Conservation (phyloP, 2,113 vertebrate genomes). For the Xiphorhynchus elegans region DNA sequence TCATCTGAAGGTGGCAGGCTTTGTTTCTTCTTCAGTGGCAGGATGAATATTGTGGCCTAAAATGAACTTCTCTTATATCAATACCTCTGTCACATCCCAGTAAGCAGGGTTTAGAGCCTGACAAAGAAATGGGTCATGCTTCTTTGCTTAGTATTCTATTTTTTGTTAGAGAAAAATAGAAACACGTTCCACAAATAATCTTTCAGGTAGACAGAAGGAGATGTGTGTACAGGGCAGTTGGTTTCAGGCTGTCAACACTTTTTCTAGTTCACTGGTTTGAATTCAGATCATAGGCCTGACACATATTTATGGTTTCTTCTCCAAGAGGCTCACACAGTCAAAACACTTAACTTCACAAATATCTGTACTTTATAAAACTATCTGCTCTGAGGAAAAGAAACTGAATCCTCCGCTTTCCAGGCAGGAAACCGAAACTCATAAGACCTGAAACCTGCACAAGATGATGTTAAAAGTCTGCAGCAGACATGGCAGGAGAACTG, state of each 20-base stretch:
- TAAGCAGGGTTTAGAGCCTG: slow-evolving; percentile 8
- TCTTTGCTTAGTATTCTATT: background rate
- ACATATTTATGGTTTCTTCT: slow-evolving; percentile 27
- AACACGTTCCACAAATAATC: slow-evolving; percentile 49
- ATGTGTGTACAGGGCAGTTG: background rate
- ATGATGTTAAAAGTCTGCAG: background rate
- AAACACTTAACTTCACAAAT: slow-evolving; percentile 15
- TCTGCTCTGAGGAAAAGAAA: background rate
- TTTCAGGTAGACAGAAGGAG: slow-evolving; percentile 48
- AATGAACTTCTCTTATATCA: slow-evolving; percentile 31
- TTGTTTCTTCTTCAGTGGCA: background rate
- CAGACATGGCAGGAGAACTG: background rate
- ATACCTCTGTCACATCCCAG: slow-evolving; percentile 7
- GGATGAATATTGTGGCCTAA: slow-evolving; percentile 19
- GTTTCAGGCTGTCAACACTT: slow-evolving; percentile 56
- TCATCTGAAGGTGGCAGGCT: background rate
- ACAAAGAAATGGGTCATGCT: slow-evolving; percentile 21
- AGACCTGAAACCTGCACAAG: background rate
- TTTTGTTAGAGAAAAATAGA: slow-evolving; percentile 55
- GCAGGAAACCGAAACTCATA: background rate
- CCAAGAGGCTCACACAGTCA: background rate
- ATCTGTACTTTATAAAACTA: background rate
- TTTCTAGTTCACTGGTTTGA: slow-evolving; percentile 41
- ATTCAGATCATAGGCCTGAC: slow-evolving; percentile 46
- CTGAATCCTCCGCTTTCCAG: background rate